These are phyloP conservation scores for Apostichopus japonicus DNA, from an alignment of 35 echinoderm and acorn worm genomes.

Conservation along the genomic window DNA sequence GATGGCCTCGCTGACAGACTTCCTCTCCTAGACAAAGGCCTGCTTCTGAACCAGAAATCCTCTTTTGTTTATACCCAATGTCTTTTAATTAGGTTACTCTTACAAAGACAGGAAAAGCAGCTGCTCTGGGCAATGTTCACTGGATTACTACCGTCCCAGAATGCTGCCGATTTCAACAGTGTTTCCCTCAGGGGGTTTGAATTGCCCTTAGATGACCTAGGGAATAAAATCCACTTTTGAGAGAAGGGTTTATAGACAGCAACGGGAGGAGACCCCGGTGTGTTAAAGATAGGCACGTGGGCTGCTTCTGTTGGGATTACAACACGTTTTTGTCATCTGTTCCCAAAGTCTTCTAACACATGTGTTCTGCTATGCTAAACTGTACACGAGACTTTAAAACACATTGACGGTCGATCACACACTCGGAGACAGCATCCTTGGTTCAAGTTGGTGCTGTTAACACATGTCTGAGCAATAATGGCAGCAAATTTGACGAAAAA, in stretches of 20 bases:
- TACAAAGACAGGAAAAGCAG: constrained; percentile 16
- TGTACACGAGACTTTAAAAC: no score
- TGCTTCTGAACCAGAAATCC: constrained; percentile 31
- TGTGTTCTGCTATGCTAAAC: no score
- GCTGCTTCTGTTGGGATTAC: not conserved
- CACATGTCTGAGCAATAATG: no score
- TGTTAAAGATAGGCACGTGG: not conserved
- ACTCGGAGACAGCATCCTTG: no score
- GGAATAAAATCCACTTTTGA: not conserved
- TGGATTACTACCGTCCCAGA: constrained; percentile 16
- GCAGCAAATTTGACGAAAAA: no score
- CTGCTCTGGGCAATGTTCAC: constrained; percentile 36
- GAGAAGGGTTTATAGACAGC: not conserved
- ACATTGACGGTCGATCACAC: no score
- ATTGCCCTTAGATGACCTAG: constrained; percentile 26
- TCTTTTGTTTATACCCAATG: constrained; percentile 34
- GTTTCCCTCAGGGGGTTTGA: not conserved
- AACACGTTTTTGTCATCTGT: not conserved
- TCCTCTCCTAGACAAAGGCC: constrained; percentile 20
- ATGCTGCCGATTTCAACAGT: constrained; percentile 7
- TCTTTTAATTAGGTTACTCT: constrained; percentile 29
- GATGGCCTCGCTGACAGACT: constrained; percentile 24
- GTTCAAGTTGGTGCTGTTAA: no score
- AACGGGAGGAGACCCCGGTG: not conserved
- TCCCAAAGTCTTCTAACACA: not conserved